Evolutionary conservation across 2,888 invertebrate species (phyloP).

Genomic region (Mythimna ferrago): DNA sequence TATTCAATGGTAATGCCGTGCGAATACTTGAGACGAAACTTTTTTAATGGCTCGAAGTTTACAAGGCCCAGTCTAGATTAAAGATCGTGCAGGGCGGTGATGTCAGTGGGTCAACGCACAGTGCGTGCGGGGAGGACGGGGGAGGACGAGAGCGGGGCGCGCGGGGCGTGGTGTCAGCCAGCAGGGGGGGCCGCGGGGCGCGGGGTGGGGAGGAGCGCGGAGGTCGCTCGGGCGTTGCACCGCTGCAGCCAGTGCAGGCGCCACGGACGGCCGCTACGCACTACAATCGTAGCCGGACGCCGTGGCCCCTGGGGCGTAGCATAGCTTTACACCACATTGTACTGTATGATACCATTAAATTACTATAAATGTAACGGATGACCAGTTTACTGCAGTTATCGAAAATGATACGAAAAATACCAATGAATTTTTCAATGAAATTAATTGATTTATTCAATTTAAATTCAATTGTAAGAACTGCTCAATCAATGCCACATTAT

Average conservation of each 20-base stretch:
- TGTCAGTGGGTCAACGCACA: constrained; percentile 90
- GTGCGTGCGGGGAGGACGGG: constrained; percentile 78
- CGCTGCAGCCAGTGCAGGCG: constrained; percentile 85
- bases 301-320: constrained; percentile 71
- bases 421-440: constrained; percentile 13
- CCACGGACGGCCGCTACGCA: constrained; percentile 79
- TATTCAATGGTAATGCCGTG: constrained; percentile 49
- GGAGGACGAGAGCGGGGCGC: constrained; percentile 66
- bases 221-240: constrained; percentile 84
- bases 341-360: constrained; percentile 51
- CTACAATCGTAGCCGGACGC: constrained; percentile 74
- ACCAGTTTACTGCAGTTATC: constrained; percentile 38
- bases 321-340: constrained; percentile 43
- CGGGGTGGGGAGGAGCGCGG: constrained; percentile 53
- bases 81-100: constrained; percentile 88
- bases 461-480: constrained; percentile 21
- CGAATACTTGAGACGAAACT: constrained; percentile 53
- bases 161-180: constrained; percentile 81
- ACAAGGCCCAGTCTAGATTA: constrained; percentile 82
- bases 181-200: constrained; percentile 45
- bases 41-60: constrained; percentile 70
- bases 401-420: constrained; percentile 2
- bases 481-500: constrained; percentile 19
- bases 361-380: constrained; percentile 44
- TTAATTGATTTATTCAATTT: constrained; percentile 26